These are phyloP conservation scores for Ptychadena robeensis DNA, from an alignment of 2,797 vertebrate species.

Conservation along the genomic window DNA sequence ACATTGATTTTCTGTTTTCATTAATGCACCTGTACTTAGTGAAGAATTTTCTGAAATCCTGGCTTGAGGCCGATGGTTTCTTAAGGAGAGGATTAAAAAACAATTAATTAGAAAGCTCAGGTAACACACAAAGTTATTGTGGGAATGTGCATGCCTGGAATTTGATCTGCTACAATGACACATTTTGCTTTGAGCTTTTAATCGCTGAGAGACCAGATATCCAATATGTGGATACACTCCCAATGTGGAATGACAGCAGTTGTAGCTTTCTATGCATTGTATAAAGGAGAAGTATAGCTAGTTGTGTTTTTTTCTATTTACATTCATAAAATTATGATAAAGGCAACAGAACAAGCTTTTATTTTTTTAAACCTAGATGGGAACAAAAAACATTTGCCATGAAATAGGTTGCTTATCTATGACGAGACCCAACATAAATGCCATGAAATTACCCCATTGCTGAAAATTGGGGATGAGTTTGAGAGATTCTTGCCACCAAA, in stretches of 20 bases:
- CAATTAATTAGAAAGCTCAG: slow-evolving; percentile 36
- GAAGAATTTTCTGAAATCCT: slow-evolving; percentile 26
- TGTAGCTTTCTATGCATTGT: neutral
- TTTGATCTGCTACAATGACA: slow-evolving; percentile 2
- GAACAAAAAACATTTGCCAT: too few species aligned
- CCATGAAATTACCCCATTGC: too few species aligned
- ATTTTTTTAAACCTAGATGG: too few species aligned
- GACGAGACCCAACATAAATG: too few species aligned
- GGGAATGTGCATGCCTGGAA: slow-evolving; percentile 14
- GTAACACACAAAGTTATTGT: slow-evolving; percentile 1
- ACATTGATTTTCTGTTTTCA: slow-evolving; percentile 22
- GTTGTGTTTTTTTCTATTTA: neutral
- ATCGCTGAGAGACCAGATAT: neutral
- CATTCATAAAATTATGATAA: neutral
- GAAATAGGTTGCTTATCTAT: too few species aligned
- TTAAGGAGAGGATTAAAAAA: slow-evolving; percentile 38
- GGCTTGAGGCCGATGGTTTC: slow-evolving; percentile 18
- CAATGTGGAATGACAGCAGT: neutral
- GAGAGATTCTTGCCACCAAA: too few species aligned
- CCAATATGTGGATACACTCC: neutral
- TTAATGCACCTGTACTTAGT: slow-evolving; percentile 36
- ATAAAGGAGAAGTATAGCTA: too few species aligned
- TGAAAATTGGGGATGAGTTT: too few species aligned
- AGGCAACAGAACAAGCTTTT: neutral
- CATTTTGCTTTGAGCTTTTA: neutral